These are phyloP conservation scores for Drepana arcuata DNA, from an alignment of 1,140 invertebrate species.

Conservation along the genomic window DNA sequence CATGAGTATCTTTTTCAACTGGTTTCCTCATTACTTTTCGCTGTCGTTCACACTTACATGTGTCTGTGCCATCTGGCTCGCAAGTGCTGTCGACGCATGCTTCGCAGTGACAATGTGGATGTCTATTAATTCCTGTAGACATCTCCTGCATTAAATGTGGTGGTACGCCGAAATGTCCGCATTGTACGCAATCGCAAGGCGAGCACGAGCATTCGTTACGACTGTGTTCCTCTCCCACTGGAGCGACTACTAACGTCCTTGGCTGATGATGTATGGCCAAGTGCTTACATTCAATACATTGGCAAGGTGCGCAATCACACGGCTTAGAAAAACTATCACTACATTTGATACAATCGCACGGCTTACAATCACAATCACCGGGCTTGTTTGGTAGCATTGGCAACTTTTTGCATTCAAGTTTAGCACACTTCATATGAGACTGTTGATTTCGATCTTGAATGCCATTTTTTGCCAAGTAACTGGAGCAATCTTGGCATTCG, in stretches of 20 bases:
- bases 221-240: slow-evolving; percentile 13
- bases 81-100: slow-evolving; percentile 21
- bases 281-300: slow-evolving; percentile 22
- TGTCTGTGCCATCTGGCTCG: slow-evolving; percentile 9
- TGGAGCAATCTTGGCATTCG: slow-evolving; percentile 27
- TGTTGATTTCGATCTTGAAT: too few relatives aligned
- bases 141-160: slow-evolving; percentile 21
- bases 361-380: slow-evolving; percentile 23
- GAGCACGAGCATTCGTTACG: slow-evolving; percentile 24
- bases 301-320: too few relatives aligned
- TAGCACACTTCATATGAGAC: too few relatives aligned
- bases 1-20: slow-evolving; percentile 18
- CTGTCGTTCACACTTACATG: slow-evolving; percentile 24
- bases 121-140: slow-evolving; percentile 19
- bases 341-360: slow-evolving; percentile 28
- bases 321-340: slow-evolving; percentile 12
- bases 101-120: slow-evolving; percentile 23
- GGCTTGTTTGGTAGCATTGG: too few relatives aligned
- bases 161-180: slow-evolving; percentile 16
- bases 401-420: too few relatives aligned
- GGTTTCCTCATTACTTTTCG: slow-evolving; percentile 25
- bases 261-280: neutral
- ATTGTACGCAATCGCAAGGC: slow-evolving; percentile 37
- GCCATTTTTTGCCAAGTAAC: too few relatives aligned
- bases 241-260: slow-evolving; percentile 19